Evolutionary conservation across 1,140 invertebrate genomes (phyloP).

Genomic region (Zaprionus tsacasi): DNA sequence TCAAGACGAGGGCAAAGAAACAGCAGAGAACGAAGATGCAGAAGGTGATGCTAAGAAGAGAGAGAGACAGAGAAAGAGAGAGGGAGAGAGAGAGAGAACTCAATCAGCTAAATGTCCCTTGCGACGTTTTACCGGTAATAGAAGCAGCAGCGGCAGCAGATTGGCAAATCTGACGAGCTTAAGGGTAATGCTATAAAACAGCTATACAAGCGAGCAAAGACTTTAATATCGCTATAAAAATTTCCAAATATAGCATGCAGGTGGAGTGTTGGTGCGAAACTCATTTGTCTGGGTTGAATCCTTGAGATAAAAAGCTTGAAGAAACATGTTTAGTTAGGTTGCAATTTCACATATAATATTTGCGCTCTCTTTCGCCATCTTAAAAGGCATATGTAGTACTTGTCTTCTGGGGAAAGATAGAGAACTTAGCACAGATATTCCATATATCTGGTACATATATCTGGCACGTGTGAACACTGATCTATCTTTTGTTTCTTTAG

Average conservation of each 20-base stretch:
- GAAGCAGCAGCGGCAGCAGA: conserved; percentile 38
- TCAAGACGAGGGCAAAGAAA: conserved; percentile 32
- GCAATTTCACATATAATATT: neutral
- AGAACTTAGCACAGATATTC: neutral
- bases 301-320: neutral
- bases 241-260: neutral
- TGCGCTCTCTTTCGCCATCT: neutral
- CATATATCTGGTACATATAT: neutral
- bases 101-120: conserved; percentile 68
- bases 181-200: conserved; percentile 32
- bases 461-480: conserved; percentile 19
- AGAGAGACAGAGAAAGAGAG: conserved; percentile 14
- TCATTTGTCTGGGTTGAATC: neutral
- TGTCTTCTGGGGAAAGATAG: neutral
- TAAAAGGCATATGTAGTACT: neutral
- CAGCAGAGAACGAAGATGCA: conserved; percentile 13
- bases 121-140: conserved; percentile 40
- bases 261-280: neutral
- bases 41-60: conserved; percentile 1
- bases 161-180: conserved; percentile 12
- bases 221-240: conserved; percentile 10
- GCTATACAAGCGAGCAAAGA: conserved; percentile 3
- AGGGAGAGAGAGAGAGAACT: conserved; percentile 48
- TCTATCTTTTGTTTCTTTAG: conserved; percentile 17
- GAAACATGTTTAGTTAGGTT: too few species aligned